A percentile compares a stretch with the other conserved stretches of the same genome.
phyloP scores from a whole-genome alignment of 2,888 invertebrate genomes.

The Polydrusus tereticollis region DNA sequence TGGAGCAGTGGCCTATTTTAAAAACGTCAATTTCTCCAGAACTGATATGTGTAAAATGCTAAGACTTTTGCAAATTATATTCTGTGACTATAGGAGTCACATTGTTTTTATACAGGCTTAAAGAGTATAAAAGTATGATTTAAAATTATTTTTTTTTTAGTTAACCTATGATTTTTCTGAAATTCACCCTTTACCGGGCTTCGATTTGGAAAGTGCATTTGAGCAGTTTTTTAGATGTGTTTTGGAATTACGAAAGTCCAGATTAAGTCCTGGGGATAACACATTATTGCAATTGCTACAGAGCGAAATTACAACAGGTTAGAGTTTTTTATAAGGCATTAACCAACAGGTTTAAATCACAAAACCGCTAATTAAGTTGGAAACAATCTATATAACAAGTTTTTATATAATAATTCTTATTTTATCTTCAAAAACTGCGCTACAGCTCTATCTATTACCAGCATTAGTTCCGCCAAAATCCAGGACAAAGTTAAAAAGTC shows the following conservation, averaged over 20 bases:
- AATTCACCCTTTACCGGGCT: background rate
- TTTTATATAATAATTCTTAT: background rate
- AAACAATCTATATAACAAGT: background rate
- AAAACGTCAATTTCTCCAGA: constrained; percentile 12
- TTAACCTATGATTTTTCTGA: background rate
- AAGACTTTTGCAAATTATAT: too few relatives aligned
- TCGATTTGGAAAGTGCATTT: constrained; percentile 5
- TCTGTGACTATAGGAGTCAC: too few relatives aligned
- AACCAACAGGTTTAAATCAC: background rate
- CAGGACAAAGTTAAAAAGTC: background rate
- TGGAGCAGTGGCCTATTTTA: constrained; percentile 15
- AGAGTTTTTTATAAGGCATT: background rate
- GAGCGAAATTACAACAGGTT: constrained; percentile 10
- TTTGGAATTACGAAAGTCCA: background rate
- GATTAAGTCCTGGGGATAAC: constrained; percentile 6
- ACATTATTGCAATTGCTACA: constrained; percentile 1
- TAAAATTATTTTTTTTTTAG: background rate
- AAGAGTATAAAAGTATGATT: constrained; percentile 1
- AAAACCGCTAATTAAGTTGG: background rate
- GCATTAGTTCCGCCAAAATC: background rate
- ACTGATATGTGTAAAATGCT: background rate
- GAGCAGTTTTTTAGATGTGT: background rate
- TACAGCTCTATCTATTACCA: too few relatives aligned
- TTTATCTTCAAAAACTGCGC: constrained; percentile 22
- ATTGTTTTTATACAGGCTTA: too few relatives aligned